A percentile compares a stretch with the other conserved stretches of the same genome.
phyloP scores from a whole-genome alignment of 2,113 vertebrate genomes.

The Mormyrus iriodes region DNA sequence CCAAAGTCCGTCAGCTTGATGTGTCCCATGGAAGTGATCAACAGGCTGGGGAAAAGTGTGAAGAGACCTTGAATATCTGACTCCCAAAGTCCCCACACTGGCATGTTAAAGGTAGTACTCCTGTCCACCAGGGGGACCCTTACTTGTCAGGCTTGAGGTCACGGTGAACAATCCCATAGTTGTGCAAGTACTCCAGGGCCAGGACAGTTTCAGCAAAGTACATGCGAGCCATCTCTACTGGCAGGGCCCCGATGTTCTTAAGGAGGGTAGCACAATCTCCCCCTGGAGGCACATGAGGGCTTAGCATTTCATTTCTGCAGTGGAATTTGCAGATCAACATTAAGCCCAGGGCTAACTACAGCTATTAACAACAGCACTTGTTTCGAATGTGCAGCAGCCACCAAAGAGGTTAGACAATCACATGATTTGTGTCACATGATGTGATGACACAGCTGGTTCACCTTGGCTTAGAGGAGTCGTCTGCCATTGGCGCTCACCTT shows the following conservation, averaged over 20 bases:
- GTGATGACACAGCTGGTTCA: neutral
- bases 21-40: constrained; percentile 95
- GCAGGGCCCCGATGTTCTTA: constrained; percentile 89
- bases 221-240: constrained; percentile 81
- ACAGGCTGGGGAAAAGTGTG: constrained; percentile 59
- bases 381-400: neutral
- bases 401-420: too few species aligned
- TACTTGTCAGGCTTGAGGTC: constrained; percentile 96
- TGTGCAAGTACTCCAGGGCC: constrained; percentile 86
- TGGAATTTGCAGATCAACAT: neutral
- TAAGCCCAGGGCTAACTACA: neutral
- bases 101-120: neutral
- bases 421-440: neutral
- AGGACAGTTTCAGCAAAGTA: constrained; percentile 91
- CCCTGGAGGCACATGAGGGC: constrained; percentile 53
- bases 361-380: neutral
- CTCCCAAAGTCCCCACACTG: neutral
- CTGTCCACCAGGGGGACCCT: constrained; percentile 34
- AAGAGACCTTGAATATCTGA: neutral
- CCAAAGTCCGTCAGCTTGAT: constrained; percentile 92
- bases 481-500: constrained; percentile 60
- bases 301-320: neutral
- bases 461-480: neutral
- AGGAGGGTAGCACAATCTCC: constrained; percentile 88
- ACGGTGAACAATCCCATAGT: constrained; percentile 89